Evolutionary conservation across 2,888 invertebrate genomes (phyloP).

Genomic region (Yponomeuta malinellus): DNA sequence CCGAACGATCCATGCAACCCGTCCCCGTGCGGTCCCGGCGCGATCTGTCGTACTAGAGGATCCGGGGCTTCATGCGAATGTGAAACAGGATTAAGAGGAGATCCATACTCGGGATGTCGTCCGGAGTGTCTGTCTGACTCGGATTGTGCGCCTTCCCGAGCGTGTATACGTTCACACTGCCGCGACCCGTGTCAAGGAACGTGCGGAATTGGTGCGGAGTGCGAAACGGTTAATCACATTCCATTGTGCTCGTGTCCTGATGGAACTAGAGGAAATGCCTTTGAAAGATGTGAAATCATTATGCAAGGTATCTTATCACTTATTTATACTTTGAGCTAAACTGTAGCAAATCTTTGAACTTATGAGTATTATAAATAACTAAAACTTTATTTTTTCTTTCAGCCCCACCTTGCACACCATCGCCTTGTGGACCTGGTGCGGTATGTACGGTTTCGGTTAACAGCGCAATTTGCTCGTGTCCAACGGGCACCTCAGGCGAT

Average conservation of each 20-base stretch:
- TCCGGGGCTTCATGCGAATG: constrained; percentile 84
- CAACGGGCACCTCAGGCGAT: constrained; percentile 83
- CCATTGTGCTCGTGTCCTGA: constrained; percentile 83
- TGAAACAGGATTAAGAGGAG: constrained; percentile 82
- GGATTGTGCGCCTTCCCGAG: constrained; percentile 88
- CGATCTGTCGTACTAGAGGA: constrained; percentile 84
- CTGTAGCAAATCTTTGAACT: too few relatives aligned
- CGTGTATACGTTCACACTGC: constrained; percentile 89
- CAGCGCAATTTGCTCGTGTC: constrained; percentile 84
- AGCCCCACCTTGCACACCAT: constrained; percentile 80
- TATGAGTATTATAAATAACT: neutral
- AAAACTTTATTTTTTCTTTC: constrained; percentile 16
- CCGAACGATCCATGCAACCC: constrained; percentile 86
- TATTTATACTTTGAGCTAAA: neutral
- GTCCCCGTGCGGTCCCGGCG: constrained; percentile 89
- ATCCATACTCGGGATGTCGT: constrained; percentile 84
- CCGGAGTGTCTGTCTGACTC: constrained; percentile 92
- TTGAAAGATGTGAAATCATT: constrained; percentile 74
- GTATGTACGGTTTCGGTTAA: constrained; percentile 74
- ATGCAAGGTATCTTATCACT: constrained; percentile 38
- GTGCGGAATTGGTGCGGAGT: constrained; percentile 88
- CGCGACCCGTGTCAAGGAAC: constrained; percentile 88
- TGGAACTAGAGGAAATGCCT: constrained; percentile 82
- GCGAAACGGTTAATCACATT: constrained; percentile 83
- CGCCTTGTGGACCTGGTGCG: constrained; percentile 88